phyloP scores from a whole-genome alignment of 2,888 invertebrate species.

The Chouioia cunea region DNA sequence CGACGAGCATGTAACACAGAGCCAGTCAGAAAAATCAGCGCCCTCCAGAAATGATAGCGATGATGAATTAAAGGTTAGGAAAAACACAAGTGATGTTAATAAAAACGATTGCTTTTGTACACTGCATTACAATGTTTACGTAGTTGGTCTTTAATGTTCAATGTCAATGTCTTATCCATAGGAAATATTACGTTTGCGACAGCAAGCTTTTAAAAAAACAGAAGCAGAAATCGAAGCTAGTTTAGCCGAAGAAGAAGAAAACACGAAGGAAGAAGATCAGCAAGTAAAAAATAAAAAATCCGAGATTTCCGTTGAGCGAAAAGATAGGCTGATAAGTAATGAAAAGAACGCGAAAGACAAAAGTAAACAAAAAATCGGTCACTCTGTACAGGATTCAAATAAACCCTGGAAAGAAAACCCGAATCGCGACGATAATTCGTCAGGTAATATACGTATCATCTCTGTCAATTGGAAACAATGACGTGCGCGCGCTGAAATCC shows the following conservation, averaged over 20 bases:
- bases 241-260: conserved; percentile 70
- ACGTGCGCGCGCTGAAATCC: no score
- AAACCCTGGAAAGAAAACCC: no score
- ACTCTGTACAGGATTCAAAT: background rate
- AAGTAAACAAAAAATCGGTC: conserved; percentile 39
- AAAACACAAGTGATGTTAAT: background rate
- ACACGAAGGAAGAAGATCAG: conserved; percentile 13
- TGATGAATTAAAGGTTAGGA: conserved; percentile 78
- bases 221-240: conserved; percentile 82
- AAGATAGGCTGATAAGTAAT: conserved; percentile 5
- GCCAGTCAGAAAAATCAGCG: conserved; percentile 59
- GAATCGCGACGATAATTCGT: no score
- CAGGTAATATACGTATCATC: no score
- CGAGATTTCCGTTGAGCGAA: background rate
- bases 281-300: conserved; percentile 16
- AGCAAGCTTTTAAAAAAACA: conserved; percentile 79
- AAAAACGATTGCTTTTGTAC: no score
- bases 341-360: conserved; percentile 34
- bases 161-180: conserved; percentile 54
- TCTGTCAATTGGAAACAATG: no score
- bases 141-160: no score
- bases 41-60: conserved; percentile 73
- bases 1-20: conserved; percentile 64
- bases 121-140: no score
- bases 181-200: conserved; percentile 76